Conservation (phyloP, 2,888 invertebrate genomes). For the Microplitis manilae region DNA sequence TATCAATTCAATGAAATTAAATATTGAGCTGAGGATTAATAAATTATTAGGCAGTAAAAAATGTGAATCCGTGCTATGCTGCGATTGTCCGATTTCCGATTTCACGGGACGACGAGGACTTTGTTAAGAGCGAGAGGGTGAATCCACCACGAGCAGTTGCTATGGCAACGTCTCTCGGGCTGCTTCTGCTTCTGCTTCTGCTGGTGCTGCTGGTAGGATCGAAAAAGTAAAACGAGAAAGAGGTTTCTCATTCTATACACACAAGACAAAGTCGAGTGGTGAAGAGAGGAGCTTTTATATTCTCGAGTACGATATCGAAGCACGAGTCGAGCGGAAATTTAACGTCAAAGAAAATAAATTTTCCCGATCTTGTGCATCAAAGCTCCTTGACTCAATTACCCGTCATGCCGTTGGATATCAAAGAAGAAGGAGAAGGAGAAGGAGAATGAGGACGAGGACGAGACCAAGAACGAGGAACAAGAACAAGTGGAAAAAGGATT, state of each 20-base stretch:
- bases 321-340: slow-evolving; percentile 28
- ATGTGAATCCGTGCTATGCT: slow-evolving; percentile 12
- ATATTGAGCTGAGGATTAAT: not conserved
- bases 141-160: slow-evolving; percentile 7
- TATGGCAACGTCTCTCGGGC: slow-evolving; percentile 25
- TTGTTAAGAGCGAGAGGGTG: slow-evolving; percentile 22
- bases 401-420: slow-evolving; percentile 12
- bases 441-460: not conserved
- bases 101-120: slow-evolving; percentile 30
- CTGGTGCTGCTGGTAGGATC: too few species aligned
- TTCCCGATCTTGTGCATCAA: slow-evolving; percentile 11
- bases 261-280: slow-evolving; percentile 14
- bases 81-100: slow-evolving; percentile 31
- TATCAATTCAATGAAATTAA: not conserved
- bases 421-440: not conserved
- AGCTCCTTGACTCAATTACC: slow-evolving; percentile 17
- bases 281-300: slow-evolving; percentile 6
- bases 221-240: not conserved
- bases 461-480: not conserved
- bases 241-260: slow-evolving; percentile 14
- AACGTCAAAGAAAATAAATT: slow-evolving; percentile 23
- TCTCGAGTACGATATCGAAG: slow-evolving; percentile 26
- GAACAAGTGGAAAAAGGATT: not conserved
- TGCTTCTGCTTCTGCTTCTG: too few species aligned
- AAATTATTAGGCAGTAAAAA: slow-evolving; percentile 3